Percentiles rank a stretch among this genome's conserved stretches.
Conservation (phyloP, 1,140 invertebrate genomes). For the Ceratina calcarata region DNA sequence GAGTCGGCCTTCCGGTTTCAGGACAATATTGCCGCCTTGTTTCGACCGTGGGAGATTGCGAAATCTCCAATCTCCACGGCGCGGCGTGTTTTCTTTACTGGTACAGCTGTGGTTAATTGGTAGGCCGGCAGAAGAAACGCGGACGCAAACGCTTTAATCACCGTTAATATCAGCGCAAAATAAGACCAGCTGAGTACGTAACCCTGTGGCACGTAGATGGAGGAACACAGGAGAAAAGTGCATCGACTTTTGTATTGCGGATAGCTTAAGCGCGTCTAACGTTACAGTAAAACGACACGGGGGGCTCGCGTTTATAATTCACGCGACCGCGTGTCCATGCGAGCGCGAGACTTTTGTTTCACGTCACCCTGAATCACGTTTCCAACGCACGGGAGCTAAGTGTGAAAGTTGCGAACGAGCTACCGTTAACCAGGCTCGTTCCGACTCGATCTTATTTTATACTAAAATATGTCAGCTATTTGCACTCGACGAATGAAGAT, state of each 20-base stretch:
- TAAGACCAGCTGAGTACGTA: constrained; percentile 31
- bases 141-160: constrained; percentile 53
- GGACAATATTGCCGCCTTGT: constrained; percentile 52
- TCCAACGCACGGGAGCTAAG: constrained; percentile 1
- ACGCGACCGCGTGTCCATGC: constrained; percentile 28
- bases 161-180: constrained; percentile 59
- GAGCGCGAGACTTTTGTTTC: constrained; percentile 44
- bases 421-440: neutral
- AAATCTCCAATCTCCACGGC: constrained; percentile 33
- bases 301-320: constrained; percentile 25
- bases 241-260: constrained; percentile 50
- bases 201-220: neutral
- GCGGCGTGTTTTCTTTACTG: constrained; percentile 34
- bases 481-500: no score
- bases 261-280: constrained; percentile 44
- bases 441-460: no score
- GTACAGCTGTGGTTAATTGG: constrained; percentile 57
- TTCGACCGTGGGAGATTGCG: constrained; percentile 59
- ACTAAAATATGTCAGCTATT: no score
- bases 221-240: constrained; percentile 15
- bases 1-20: constrained; percentile 58
- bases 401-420: constrained; percentile 27
- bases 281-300: constrained; percentile 66
- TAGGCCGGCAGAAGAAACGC: constrained; percentile 45
- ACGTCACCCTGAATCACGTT: constrained; percentile 18